A percentile compares a stretch with the other conserved stretches of the same genome.
Evolutionary conservation across 1,140 invertebrate species (phyloP).

Genomic region (Phortica variegata): DNA sequence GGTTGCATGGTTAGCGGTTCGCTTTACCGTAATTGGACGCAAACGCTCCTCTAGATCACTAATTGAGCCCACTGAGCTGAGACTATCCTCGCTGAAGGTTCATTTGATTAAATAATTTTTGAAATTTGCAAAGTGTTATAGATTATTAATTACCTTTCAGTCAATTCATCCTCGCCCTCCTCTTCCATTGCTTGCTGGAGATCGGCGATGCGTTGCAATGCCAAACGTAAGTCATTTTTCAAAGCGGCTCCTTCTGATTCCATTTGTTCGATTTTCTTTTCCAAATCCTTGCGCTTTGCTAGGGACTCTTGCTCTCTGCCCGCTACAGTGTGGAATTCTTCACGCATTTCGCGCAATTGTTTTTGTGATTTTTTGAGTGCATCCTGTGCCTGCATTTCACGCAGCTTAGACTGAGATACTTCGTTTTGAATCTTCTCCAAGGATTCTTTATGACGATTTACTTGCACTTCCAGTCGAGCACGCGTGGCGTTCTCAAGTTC

Average conservation of each 20-base stretch:
- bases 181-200: slow-evolving; percentile 83
- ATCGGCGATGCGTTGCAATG: slow-evolving; percentile 81
- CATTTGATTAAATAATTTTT: not conserved
- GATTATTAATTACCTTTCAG: slow-evolving; percentile 61
- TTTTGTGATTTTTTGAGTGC: slow-evolving; percentile 72
- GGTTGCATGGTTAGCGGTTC: slow-evolving; percentile 23
- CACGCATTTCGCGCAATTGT: slow-evolving; percentile 68
- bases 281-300: slow-evolving; percentile 69
- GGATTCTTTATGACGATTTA: slow-evolving; percentile 78
- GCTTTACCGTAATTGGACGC: slow-evolving; percentile 44
- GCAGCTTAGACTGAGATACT: slow-evolving; percentile 66
- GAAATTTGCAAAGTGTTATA: not conserved
- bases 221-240: slow-evolving; percentile 73
- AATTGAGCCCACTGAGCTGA: slow-evolving; percentile 47
- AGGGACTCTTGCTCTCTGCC: slow-evolving; percentile 72
- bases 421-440: slow-evolving; percentile 79
- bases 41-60: slow-evolving; percentile 49
- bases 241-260: slow-evolving; percentile 67
- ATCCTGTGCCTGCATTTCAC: slow-evolving; percentile 77
- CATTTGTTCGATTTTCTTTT: slow-evolving; percentile 68
- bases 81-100: slow-evolving; percentile 41
- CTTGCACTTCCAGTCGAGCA: slow-evolving; percentile 80
- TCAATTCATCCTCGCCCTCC: slow-evolving; percentile 67
- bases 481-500: slow-evolving; percentile 86
- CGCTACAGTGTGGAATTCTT: slow-evolving; percentile 67